Base-by-base conservation (phyloP, 2,113 vertebrate species). In the Brienomyrus brachyistius region DNA sequence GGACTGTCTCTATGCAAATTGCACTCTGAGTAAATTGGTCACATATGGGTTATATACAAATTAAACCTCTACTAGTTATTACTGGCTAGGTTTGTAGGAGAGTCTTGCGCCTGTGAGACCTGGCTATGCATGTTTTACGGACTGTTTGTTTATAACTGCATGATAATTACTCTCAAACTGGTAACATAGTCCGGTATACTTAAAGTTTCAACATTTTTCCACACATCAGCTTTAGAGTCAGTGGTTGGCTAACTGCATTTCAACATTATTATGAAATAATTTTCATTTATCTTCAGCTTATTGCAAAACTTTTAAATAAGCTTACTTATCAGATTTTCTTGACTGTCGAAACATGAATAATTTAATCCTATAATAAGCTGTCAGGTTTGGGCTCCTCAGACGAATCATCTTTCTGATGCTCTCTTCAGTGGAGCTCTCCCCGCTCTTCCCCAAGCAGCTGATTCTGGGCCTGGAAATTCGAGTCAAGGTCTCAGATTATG, bases 401-500 rank as follows among this genome's bases (percentile, higher is more conserved):
- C 31, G 40, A 43, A 35, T 43, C 35, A 2, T 6, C 35, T n/a
- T 19, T 48, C 47, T 83, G 23, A 17, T 43, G 27, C 4, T 59
- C 35, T 87, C 43, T 84, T n/a, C 91, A 98, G 98, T 98, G 93
- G 97, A 96, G 91, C 90, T 98, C 77, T 97, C 97, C 0, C 94
- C 95, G 0, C 94, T 98, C 6, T 98, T 98, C 91, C 98, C 97
- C 59, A 91, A 96, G 62, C 96, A 95, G 1, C 95, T 98, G 77
- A 97, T 97, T 83, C 92, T 98, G 92, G 98, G 98, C 45, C 89
- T 98, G 93, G 98, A 98, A 93, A 98, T 98, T 90, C 94, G 97
- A 5, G 97, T 98, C 82, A 98, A 98, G 91, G 98, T 98, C 54
- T 98, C 98, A 0, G 98, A 98, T 93, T 98, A 98, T 9, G 98